Evolutionary conservation across 2,113 vertebrate genomes (phyloP), one percentile per base, ranked within the genome.

Genomic region (Bujurquina vittata): DNA sequence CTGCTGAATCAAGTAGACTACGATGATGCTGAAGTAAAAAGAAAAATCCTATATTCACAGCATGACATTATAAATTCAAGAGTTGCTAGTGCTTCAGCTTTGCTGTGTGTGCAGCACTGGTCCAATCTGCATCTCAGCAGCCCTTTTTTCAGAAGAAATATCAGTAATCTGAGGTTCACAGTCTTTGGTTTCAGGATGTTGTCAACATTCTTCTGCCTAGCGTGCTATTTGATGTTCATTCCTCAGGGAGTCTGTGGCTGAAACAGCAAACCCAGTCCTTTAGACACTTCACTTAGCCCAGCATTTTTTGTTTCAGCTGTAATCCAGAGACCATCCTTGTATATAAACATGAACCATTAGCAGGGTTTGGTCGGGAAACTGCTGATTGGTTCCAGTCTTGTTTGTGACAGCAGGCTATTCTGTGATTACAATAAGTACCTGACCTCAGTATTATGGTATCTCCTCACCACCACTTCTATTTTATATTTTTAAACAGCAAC

Each of bases 151-250:
- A 78, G 73, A 84, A 86, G 56, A 90, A 91, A 88, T 62, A 86
- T 86, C 84, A 75, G 93, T 86, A 91, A 92, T 93, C 87, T 79
- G 85, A 93, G 79, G 84, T 86, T 84, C 81, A 73, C 79, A 74
- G 89, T 88, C 84, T 94, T 90, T 90, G 84, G 88, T 92, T 91
- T 92, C 85, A 92, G 93, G 87, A 88, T 89, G 87, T 80, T 86
- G 84, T 89, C 89, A 79, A 88, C 84, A 84, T 75, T 59, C 90
- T 84, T 84, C 85, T 93, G 89, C 84, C 89, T 77, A 81, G 81
- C 82, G 93, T 92, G 89, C 82, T 85, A 81, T 92, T 94, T 89
- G 89, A 93, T 90, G 90, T 84, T 91, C 63, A 57, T 74, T 91
- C 91, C 91, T 67, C 8, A 67, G 91, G 90, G 88, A 90, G 31